Evolutionary conservation across 2,113 vertebrate species (phyloP).

Genomic region (Charadrius vociferus): DNA sequence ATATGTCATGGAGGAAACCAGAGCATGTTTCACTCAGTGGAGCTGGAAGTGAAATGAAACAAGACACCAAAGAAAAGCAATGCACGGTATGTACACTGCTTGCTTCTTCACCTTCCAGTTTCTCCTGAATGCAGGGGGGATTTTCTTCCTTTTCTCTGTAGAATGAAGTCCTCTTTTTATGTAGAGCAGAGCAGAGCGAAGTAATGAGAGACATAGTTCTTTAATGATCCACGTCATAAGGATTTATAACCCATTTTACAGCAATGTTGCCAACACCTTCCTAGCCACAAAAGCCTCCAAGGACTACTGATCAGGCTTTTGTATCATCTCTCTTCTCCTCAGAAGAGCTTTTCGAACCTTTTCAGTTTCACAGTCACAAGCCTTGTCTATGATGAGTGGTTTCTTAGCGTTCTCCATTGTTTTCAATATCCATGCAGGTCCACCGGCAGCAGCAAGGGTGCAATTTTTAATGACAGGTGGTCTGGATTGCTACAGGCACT

Average conservation of each 20-base stretch:
- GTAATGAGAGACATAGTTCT: not conserved
- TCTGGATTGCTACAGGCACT: not conserved
- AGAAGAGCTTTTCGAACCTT: not conserved
- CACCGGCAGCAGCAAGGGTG: not conserved
- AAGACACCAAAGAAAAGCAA: not conserved
- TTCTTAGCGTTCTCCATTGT: not conserved
- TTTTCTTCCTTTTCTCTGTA: not conserved
- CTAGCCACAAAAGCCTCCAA: not conserved
- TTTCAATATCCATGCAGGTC: not conserved
- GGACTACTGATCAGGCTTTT: not conserved
- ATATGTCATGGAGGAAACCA: not conserved
- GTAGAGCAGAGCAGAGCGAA: not conserved
- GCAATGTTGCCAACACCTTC: not conserved
- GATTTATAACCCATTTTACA: constrained; percentile 19
- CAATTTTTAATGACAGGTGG: not conserved
- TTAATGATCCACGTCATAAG: not conserved
- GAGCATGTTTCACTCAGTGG: not conserved
- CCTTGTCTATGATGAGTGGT: not conserved
- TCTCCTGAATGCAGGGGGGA: not conserved
- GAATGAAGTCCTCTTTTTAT: not conserved
- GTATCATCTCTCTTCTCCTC: not conserved
- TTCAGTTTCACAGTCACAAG: not conserved
- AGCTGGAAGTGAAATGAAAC: not conserved
- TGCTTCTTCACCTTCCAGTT: not conserved
- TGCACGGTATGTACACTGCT: not conserved